phyloP scores from a whole-genome alignment of 2,888 invertebrate genomes.

The Cinara cedri region DNA sequence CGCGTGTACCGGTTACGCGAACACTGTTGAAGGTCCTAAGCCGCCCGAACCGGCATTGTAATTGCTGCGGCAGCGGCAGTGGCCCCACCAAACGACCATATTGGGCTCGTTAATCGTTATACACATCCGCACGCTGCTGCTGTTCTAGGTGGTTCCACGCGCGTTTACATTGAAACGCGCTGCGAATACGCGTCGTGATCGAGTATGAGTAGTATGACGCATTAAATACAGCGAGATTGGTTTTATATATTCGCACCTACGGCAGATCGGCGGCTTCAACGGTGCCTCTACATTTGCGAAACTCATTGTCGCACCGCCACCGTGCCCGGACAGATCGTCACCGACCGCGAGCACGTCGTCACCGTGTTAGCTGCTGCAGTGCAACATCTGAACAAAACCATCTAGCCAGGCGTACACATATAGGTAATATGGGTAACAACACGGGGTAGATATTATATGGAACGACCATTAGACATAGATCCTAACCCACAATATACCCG shows the following conservation, averaged over 20 bases:
- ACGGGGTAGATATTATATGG: no score
- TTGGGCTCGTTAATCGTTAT: slow-evolving; percentile 52
- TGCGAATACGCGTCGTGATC: no score
- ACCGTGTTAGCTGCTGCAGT: background rate
- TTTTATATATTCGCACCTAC: slow-evolving; percentile 6
- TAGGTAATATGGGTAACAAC: no score
- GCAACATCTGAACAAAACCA: background rate
- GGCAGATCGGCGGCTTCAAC: background rate
- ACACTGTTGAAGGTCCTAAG: slow-evolving; percentile 54
- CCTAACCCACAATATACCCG: no score
- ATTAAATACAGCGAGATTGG: background rate
- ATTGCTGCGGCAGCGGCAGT: slow-evolving; percentile 14
- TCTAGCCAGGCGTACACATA: no score
- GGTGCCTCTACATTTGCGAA: background rate
- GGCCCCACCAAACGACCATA: slow-evolving; percentile 58
- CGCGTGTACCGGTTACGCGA: slow-evolving; percentile 56
- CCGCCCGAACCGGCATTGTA: slow-evolving; percentile 40
- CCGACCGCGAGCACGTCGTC: background rate
- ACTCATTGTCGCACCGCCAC: background rate
- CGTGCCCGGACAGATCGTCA: background rate
- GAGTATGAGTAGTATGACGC: background rate
- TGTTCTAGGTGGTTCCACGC: slow-evolving; percentile 36
- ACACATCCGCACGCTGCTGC: slow-evolving; percentile 8
- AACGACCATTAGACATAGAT: no score
- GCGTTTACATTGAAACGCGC: slow-evolving; percentile 12